A percentile compares a stretch with the other conserved stretches of the same genome.
Conservation (phyloP, 1,140 invertebrate species). For the Macrosteles quadrilineatus region DNA sequence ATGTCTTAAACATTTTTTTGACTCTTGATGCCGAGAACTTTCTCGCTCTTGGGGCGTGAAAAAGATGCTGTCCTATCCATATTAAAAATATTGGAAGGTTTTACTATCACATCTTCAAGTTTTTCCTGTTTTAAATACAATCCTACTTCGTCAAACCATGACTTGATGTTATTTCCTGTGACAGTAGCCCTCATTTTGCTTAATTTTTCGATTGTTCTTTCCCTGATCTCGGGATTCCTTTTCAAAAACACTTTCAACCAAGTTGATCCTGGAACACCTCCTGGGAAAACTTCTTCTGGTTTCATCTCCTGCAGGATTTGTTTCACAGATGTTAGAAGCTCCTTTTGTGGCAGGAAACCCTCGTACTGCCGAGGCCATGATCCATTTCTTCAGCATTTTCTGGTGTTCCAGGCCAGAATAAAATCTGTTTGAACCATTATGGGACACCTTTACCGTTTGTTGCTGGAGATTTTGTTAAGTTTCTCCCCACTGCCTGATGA, state of each 20-base stretch:
- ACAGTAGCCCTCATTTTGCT: too few species aligned
- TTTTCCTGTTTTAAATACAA: background rate
- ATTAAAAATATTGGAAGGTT: background rate
- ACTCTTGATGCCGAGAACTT: background rate
- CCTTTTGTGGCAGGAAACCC: constrained; percentile 7
- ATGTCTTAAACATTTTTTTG: background rate
- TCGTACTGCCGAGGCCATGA: background rate
- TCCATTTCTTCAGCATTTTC: background rate
- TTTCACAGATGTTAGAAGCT: background rate
- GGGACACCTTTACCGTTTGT: too few species aligned
- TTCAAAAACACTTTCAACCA: background rate
- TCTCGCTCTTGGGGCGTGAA: background rate
- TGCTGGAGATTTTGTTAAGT: too few species aligned
- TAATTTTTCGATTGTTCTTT: too few species aligned
- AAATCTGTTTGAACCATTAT: too few species aligned
- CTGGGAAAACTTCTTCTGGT: background rate
- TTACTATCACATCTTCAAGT: background rate
- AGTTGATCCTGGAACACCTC: background rate
- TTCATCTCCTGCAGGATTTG: background rate
- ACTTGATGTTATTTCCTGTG: too few species aligned
- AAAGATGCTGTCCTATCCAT: background rate
- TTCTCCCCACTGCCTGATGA: too few species aligned
- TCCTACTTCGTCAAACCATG: background rate
- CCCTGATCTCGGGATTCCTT: background rate
- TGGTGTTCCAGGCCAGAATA: too few species aligned